Conservation (phyloP, 1,140 invertebrate genomes). For the Phortica variegata region DNA sequence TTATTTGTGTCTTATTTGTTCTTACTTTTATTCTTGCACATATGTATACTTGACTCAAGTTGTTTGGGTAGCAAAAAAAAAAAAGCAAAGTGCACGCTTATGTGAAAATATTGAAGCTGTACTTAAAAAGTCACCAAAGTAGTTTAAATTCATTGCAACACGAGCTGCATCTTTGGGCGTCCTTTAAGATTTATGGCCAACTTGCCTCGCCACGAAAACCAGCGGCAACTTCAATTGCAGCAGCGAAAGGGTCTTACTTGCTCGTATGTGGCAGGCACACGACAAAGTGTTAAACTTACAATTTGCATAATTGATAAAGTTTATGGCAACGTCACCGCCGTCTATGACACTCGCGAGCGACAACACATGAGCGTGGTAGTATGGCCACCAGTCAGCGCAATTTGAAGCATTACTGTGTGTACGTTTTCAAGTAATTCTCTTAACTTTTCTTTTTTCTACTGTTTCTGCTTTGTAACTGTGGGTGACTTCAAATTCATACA, state of each 20-base stretch:
- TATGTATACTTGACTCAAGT: too few relatives aligned
- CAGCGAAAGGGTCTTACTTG: too few relatives aligned
- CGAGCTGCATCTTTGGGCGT: slow-evolving; percentile 1
- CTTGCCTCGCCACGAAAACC: background rate
- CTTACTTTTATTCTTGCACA: too few relatives aligned
- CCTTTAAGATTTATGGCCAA: slow-evolving; percentile 34
- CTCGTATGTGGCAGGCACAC: slow-evolving; percentile 31
- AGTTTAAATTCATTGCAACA: slow-evolving; percentile 43
- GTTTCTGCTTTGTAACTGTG: too few relatives aligned
- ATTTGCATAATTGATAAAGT: slow-evolving; percentile 51
- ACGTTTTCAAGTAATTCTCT: too few relatives aligned
- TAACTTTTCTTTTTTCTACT: too few relatives aligned
- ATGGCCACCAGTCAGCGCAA: background rate
- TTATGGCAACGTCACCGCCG: slow-evolving; percentile 10
- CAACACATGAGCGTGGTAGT: slow-evolving; percentile 3
- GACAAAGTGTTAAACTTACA: slow-evolving; percentile 45
- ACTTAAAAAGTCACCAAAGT: slow-evolving; percentile 41
- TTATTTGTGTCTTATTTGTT: too few relatives aligned
- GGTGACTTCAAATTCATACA: slow-evolving; percentile 14
- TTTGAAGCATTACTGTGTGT: too few relatives aligned
- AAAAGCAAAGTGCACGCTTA: slow-evolving; percentile 38
- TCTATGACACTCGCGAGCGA: background rate
- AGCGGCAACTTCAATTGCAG: background rate
- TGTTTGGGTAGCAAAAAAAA: slow-evolving; percentile 22
- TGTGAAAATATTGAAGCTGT: slow-evolving; percentile 14